A percentile compares a stretch with the other conserved stretches of the same genome.
These are phyloP conservation scores for Lepidocolaptes lacrymiger DNA, from an alignment of 2,797 vertebrate genomes.

Conservation along the genomic window DNA sequence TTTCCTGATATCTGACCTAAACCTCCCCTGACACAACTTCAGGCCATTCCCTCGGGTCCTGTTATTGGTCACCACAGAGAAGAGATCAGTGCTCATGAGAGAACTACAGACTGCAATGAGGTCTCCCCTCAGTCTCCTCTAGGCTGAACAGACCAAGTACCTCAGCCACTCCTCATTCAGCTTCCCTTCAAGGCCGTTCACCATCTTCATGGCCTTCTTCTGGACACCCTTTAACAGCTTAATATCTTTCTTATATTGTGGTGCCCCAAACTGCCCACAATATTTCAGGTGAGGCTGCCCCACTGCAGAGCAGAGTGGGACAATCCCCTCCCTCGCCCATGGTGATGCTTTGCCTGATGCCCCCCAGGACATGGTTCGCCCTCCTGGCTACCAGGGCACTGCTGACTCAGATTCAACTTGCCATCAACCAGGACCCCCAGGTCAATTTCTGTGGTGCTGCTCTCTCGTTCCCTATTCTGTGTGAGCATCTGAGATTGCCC, in stretches of 20 bases:
- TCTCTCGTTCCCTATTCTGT: not conserved
- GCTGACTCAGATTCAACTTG: fast-evolving
- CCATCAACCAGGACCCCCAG: fast-evolving
- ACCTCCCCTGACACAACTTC: not conserved
- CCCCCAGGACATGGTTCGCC: fast-evolving
- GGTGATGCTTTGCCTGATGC: fast-evolving
- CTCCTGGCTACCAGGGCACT: not conserved
- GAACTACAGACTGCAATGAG: too few relatives aligned
- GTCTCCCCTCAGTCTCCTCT: not conserved
- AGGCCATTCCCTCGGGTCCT: not conserved
- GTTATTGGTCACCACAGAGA: not conserved
- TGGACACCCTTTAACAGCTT: not conserved
- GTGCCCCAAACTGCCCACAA: not conserved
- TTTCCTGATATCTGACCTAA: not conserved
- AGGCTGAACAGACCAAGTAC: not conserved
- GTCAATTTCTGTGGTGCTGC: not conserved
- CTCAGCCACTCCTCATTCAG: fast-evolving
- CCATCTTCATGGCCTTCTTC: fast-evolving
- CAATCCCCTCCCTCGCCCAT: fast-evolving
- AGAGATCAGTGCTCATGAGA: not conserved
- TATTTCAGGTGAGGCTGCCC: fast-evolving
- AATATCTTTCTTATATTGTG: not conserved
- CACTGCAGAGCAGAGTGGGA: fast-evolving
- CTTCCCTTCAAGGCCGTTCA: not conserved
- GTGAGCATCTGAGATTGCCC: too few relatives aligned